phyloP scores from a whole-genome alignment of 2,113 vertebrate species.

The Neogale vison region DNA sequence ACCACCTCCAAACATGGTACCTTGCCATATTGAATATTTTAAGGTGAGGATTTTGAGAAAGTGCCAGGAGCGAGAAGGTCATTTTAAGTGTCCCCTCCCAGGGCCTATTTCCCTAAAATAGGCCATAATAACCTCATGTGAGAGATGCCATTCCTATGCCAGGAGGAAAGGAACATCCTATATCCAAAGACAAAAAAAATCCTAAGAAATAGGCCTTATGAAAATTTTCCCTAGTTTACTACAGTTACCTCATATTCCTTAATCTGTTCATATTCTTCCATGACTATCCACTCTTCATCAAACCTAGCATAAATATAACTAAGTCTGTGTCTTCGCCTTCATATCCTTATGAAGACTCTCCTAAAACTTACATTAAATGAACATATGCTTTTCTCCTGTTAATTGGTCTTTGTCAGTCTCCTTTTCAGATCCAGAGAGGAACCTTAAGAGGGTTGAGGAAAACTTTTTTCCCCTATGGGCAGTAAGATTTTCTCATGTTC shows the following conservation, averaged over 20 bases:
- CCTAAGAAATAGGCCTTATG: neutral
- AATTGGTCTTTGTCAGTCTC: neutral
- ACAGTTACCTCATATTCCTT: neutral
- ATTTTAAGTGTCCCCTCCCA: neutral
- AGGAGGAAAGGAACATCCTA: neutral
- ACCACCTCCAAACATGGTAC: neutral
- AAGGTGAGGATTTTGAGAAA: neutral
- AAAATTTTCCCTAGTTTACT: neutral
- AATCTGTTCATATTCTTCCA: neutral
- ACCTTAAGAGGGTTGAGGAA: neutral
- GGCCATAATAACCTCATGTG: neutral
- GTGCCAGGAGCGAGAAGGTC: neutral
- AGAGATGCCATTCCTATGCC: neutral
- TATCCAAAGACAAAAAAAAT: conserved; percentile 3
- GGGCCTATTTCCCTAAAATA: neutral
- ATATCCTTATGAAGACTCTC: neutral
- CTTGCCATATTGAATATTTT: neutral
- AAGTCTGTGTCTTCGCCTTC: neutral
- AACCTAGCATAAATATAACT: neutral
- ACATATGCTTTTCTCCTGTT: neutral
- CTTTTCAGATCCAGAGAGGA: neutral
- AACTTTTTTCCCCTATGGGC: neutral
- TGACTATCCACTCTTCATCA: neutral
- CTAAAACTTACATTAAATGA: neutral
- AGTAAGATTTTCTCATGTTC: neutral